These are phyloP conservation scores for Marronus borbonicus DNA, from an alignment of 2,888 invertebrate species.

Conservation along the genomic window DNA sequence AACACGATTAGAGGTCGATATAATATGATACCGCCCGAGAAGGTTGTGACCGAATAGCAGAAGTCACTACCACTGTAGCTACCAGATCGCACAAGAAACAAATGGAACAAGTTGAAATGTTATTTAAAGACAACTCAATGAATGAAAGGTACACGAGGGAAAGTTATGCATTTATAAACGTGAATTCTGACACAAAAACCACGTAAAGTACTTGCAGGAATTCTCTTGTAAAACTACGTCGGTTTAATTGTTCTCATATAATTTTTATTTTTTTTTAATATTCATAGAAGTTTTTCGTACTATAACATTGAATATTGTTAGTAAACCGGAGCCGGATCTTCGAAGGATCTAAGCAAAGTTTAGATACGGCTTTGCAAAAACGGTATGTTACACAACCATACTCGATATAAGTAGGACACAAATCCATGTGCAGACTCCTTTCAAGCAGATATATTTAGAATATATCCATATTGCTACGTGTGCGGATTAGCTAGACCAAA, in stretches of 20 bases:
- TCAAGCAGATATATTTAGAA: no score
- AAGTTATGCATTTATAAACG: background rate
- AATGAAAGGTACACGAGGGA: background rate
- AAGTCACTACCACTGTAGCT: slow-evolving; percentile 2
- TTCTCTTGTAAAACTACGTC: background rate
- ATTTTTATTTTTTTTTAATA: background rate
- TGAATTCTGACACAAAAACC: background rate
- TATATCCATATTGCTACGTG: no score
- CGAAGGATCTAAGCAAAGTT: background rate
- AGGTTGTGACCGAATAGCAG: slow-evolving; percentile 28
- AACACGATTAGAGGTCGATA: slow-evolving; percentile 42
- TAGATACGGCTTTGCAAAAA: no score
- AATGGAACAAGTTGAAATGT: background rate
- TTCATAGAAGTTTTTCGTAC: background rate
- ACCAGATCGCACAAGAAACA: background rate
- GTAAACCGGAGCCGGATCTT: slow-evolving; percentile 1
- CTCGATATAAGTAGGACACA: no score
- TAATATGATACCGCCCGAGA: slow-evolving; percentile 23
- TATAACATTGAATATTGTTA: background rate
- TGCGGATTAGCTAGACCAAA: no score
- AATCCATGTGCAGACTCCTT: no score
- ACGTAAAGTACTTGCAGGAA: background rate
- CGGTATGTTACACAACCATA: no score
- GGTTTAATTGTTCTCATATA: background rate
- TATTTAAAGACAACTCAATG: background rate